These are phyloP conservation scores for Antidorcas marsupialis DNA, from an alignment of 2,113 vertebrate genomes.

Conservation along the genomic window DNA sequence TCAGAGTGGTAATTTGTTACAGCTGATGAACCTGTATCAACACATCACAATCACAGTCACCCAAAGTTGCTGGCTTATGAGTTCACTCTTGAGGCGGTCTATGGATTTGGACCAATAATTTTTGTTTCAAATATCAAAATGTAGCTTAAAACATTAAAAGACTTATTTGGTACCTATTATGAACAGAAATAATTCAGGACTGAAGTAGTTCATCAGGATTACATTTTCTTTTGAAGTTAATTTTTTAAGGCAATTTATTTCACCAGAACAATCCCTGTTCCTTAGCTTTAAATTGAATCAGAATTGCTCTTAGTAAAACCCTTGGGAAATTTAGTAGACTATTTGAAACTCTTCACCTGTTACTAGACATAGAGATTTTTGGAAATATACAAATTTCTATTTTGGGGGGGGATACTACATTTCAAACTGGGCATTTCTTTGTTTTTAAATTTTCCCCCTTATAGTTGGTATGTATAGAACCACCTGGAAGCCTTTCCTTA, in stretches of 20 bases:
- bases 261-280: neutral
- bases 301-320: neutral
- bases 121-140: neutral
- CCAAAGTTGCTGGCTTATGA: neutral
- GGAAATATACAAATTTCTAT: neutral
- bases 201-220: neutral
- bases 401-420: neutral
- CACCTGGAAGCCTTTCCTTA: neutral
- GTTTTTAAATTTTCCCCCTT: neutral
- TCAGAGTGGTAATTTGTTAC: neutral
- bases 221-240: neutral
- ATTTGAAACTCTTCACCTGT: neutral
- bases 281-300: neutral
- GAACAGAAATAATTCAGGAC: neutral
- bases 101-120: neutral
- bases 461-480: neutral
- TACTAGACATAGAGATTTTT: neutral
- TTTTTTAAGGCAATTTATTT: neutral
- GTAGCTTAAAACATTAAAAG: neutral
- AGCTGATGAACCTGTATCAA: neutral
- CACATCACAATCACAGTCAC: neutral
- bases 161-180: neutral
- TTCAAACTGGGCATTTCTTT: neutral
- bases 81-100: neutral
- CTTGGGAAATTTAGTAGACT: neutral